Conservation (phyloP, 2,113 vertebrate species). For the Vulpes vulpes region DNA sequence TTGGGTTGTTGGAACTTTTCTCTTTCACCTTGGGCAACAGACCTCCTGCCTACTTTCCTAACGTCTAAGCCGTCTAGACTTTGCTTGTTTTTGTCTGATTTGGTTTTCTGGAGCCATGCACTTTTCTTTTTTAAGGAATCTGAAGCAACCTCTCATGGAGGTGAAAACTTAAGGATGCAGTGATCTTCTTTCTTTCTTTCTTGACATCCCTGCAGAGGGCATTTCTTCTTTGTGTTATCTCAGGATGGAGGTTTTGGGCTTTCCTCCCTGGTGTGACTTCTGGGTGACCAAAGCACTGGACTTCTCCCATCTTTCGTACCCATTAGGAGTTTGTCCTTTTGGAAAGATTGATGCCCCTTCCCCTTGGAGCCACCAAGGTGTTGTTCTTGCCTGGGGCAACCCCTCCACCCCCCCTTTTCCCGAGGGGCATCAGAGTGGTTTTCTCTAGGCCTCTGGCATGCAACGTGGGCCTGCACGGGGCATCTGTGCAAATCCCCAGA, state of each 20-base stretch:
- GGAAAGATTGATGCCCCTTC: slow-evolving; percentile 86
- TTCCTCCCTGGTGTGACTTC: slow-evolving; percentile 75
- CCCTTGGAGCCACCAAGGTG: slow-evolving; percentile 79
- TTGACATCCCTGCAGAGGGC: slow-evolving; percentile 47
- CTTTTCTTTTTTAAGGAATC: slow-evolving; percentile 81
- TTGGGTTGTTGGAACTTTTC: slow-evolving; percentile 84
- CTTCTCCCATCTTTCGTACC: slow-evolving; percentile 72
- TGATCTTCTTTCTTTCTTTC: slow-evolving; percentile 79
- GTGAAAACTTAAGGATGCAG: background rate
- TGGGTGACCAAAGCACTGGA: slow-evolving; percentile 60
- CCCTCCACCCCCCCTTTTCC: slow-evolving; percentile 23
- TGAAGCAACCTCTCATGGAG: background rate
- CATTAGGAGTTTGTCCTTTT: slow-evolving; percentile 76
- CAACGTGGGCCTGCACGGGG: background rate
- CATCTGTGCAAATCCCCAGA: slow-evolving; percentile 51
- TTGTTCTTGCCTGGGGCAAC: background rate
- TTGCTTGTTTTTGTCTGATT: slow-evolving; percentile 83
- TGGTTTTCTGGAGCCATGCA: slow-evolving; percentile 82
- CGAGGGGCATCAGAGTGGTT: slow-evolving; percentile 30
- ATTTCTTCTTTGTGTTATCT: slow-evolving; percentile 72
- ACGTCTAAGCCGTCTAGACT: background rate
- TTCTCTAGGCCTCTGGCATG: slow-evolving; percentile 68
- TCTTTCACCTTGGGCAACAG: slow-evolving; percentile 79
- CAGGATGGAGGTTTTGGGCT: slow-evolving; percentile 13
- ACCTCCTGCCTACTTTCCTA: slow-evolving; percentile 80